A percentile compares a stretch with the other conserved stretches of the same genome.
Evolutionary conservation across 2,113 vertebrate species (phyloP).

Genomic region (Hymenochirus boettgeri): DNA sequence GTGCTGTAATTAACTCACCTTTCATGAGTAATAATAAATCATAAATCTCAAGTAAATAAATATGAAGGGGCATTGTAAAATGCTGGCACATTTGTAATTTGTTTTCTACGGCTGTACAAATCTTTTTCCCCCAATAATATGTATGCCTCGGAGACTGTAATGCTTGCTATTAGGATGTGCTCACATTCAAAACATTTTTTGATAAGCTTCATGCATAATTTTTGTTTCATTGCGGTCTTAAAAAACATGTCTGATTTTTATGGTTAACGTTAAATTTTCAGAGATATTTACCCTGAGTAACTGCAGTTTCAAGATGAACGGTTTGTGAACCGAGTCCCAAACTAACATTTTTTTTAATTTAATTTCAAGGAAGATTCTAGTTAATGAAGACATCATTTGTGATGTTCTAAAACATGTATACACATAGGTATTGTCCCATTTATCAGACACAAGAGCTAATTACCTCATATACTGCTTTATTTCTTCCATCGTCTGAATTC

Average conservation of each 20-base stretch:
- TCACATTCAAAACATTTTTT: conserved; percentile 40
- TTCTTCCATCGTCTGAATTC: conserved; percentile 89
- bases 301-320: conserved; percentile 56
- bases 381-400: conserved; percentile 88
- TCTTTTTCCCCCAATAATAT: conserved; percentile 37
- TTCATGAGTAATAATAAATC: conserved; percentile 22
- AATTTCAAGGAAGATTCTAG: conserved; percentile 69
- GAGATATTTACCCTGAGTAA: conserved; percentile 56
- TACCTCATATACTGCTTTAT: conserved; percentile 83
- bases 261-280: conserved; percentile 56
- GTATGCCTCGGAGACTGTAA: conserved; percentile 44
- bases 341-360: conserved; percentile 44
- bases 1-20: conserved; percentile 34
- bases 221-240: conserved; percentile 55
- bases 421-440: conserved; percentile 97
- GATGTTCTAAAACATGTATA: conserved; percentile 86
- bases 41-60: conserved; percentile 38
- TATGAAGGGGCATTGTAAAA: conserved; percentile 26
- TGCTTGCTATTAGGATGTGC: conserved; percentile 46
- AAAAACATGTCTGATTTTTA: conserved; percentile 53
- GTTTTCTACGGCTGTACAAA: conserved; percentile 35
- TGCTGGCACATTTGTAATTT: conserved; percentile 41
- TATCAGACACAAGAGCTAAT: conserved; percentile 97
- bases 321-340: conserved; percentile 66
- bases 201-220: conserved; percentile 54